Base-by-base conservation (phyloP, 2,113 vertebrate species). In the Ictalurus punctatus region DNA sequence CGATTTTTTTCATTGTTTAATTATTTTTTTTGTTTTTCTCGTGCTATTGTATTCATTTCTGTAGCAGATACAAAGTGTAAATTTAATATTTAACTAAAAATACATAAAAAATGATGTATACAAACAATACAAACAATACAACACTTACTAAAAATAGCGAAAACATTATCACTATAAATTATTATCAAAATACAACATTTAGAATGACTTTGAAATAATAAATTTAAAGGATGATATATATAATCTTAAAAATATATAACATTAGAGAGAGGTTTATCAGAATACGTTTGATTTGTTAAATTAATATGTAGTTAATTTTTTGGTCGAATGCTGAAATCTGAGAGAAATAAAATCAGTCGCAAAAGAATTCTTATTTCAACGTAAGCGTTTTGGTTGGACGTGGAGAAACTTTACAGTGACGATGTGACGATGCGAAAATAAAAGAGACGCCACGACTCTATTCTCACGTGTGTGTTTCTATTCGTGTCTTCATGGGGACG, bases 381-480 rank as follows among this genome's bases (percentile, higher is more conserved):
- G 21, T 44, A 78, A 78, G 13, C 23, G 13, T 21, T 52, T 78
- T 48, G 27, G 13, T 23, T 37, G 27, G 6, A 25, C 61, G 9
- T n/a, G 40, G 1, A 79, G 48, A 16, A 56, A 30, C 6, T 56
- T 7, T 12, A 56, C 21, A 59, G 14, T n/a, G 63, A 52, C 7
- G 17, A 54, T 52, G 16, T 6, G 59, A 34, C 27, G 84, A 74
- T 74, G 27, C 0, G 6, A 40, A 25, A 48, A 69, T 63, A 8
- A 67, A 71, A 34, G 48, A 27, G 12, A 65, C 21, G 27, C 54
- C 52, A 40, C 48, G 19, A 74, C 30, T 74, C 17, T 76, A 44
- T 78, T 86, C 85, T 76, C 85, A 86, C 48, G 85, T 76, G 48
- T 69, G 74, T 81, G 87, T 89, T 91, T 91, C 88, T 88, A 73